phyloP scores from a whole-genome alignment of 2,113 vertebrate species.

The Cebidichthys violaceus region DNA sequence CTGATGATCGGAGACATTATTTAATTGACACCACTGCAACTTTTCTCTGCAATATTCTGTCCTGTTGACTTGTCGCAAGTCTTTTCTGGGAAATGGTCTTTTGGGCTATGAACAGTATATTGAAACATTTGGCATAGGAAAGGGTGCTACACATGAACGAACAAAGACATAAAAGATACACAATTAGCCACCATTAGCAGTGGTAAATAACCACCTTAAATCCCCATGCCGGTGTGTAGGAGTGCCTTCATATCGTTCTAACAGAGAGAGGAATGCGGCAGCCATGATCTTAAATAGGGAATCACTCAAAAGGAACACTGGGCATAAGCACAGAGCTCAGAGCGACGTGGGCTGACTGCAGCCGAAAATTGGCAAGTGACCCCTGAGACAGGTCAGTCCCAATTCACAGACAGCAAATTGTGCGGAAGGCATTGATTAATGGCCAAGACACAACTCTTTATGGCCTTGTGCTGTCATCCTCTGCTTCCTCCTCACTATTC shows the following conservation, averaged over 20 bases:
- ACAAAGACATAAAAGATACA: constrained; percentile 19
- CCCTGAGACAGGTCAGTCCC: constrained; percentile 82
- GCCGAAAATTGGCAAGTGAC: constrained; percentile 85
- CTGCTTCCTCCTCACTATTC: constrained; percentile 41
- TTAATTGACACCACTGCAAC: background rate
- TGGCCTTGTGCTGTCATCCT: constrained; percentile 77
- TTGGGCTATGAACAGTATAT: background rate
- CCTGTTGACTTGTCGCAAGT: background rate
- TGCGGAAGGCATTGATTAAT: constrained; percentile 88
- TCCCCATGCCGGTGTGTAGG: constrained; percentile 4
- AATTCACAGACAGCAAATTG: constrained; percentile 86
- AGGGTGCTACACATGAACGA: constrained; percentile 21
- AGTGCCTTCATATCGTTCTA: constrained; percentile 39
- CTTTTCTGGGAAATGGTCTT: background rate
- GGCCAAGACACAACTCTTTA: constrained; percentile 84
- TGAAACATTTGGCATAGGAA: constrained; percentile 2
- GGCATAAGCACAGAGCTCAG: constrained; percentile 75
- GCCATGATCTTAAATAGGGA: constrained; percentile 72
- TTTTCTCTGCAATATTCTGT: background rate
- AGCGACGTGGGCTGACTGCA: constrained; percentile 73
- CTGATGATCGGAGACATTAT: background rate
- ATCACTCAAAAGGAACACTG: constrained; percentile 79
- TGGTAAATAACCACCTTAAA: constrained; percentile 49
- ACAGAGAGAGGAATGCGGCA: constrained; percentile 52
- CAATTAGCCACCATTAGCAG: constrained; percentile 36